Evolutionary conservation across 1,140 invertebrate species (phyloP), one percentile per base, ranked within the genome.

Genomic region (Panagrolaimus sp.): DNA sequence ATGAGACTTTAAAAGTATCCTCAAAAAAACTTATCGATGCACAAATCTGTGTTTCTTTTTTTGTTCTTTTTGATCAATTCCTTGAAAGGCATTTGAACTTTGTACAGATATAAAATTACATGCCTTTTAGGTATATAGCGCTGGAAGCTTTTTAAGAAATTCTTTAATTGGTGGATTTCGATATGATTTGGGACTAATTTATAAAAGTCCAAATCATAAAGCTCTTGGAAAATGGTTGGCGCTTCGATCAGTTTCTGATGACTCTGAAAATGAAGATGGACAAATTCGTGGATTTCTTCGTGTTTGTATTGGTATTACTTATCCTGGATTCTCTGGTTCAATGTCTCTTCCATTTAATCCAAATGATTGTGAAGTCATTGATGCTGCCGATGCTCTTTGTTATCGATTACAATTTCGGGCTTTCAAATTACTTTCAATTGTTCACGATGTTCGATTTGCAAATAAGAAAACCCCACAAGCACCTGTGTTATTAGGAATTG

Each of bases 391-490:
- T 15, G 14, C 43, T 12, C 68, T 70, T 1, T 67, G 72, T 32
- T 71, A 71, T 69, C 21, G 28, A 32, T 38, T 71, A 2, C 10
- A 65, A 71, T 66, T 71, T 28, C 67, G 63, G 43, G 52, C 76
- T 26, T 79, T 43, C 47, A 67, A 75, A 38, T 46, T 74, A 26
- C 32, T 62, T 65, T 43, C 70, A 65, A 21, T 79, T 26, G 64
- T 77, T 10, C 77, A 78, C 45, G 24, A 43, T 38, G 48, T 75
- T 52, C 76, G 76, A 24, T 52, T 43, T 24, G 24, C 46, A 32
- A 44, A 45, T 43, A 66, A 63, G 32, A 68, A 55, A 38, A 58
- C 12, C 21, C 46, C 12, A n/a, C 64, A 66, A 21, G 55, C 10
- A 38, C 65, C 47, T 3, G 63, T 43, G 26, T 26, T 55, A 43